Conservation (phyloP, 1,140 invertebrate species). For the Chironomus tepperi region DNA sequence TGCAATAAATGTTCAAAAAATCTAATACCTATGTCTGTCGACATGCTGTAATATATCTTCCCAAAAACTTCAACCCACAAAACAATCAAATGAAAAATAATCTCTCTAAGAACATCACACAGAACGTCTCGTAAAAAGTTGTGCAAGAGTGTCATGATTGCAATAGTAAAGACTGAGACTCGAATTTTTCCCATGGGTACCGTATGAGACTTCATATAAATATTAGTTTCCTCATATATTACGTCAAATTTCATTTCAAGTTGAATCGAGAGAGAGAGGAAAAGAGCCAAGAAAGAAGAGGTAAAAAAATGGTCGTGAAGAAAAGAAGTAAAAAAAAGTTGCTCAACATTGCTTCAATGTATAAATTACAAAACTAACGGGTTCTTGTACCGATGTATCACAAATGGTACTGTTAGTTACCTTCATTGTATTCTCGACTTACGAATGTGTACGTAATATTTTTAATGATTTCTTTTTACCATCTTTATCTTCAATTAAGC, state of each 20-base stretch:
- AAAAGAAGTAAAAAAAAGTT: constrained; percentile 3
- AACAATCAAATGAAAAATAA: no score
- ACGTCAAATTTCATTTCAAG: not conserved
- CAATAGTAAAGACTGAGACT: not conserved
- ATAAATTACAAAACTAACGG: not conserved
- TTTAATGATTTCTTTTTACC: not conserved
- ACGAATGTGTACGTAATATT: not conserved
- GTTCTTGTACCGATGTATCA: not conserved
- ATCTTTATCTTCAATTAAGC: not conserved
- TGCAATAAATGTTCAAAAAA: no score
- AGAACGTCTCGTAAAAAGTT: no score
- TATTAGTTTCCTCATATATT: not conserved
- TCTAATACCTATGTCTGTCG: no score
- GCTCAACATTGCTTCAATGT: constrained; percentile 5
- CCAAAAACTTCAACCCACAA: no score
- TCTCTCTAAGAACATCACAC: no score
- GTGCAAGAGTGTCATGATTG: not conserved
- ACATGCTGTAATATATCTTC: no score
- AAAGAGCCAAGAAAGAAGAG: not conserved
- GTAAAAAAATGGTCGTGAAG: not conserved
- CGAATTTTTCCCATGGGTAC: not conserved
- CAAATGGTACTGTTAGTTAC: not conserved
- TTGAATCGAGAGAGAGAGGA: not conserved
- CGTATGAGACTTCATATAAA: no score
- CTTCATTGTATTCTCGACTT: not conserved